Evolutionary conservation across 2,113 vertebrate species (phyloP), one percentile per base, ranked within the genome.

Genomic region (Lepisosteus osseus): DNA sequence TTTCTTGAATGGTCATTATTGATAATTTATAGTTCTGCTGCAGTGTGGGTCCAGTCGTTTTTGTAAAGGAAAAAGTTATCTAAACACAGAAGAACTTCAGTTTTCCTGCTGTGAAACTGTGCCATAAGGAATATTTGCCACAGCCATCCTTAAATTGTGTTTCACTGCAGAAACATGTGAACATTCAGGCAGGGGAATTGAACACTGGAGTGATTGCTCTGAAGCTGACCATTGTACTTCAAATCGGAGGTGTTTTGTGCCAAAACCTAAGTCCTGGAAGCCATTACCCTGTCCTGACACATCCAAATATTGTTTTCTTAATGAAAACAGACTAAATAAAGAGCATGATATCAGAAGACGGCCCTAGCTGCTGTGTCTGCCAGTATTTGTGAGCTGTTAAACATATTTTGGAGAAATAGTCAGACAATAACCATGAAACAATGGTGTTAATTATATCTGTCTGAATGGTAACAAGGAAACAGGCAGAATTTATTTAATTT

Each of bases 291-390:
- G 4, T 59, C n/a, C 56, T 13, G 12, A 13, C 7, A 59, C 56
- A 4, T 59, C 56, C 56, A 59, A 59, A n/a, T 12, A 59, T 59
- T 59, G 56, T n/a, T 12, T 51, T 51, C 56, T 12, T 59, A 12
- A 59, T n/a, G n/a, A 13, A 59, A 59, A 59, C n/a, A 59, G n/a
- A 59, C 56, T n/a, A n/a, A 59, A 59, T 59, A 12, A 59, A 59
- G n/a, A 4, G 11, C 12, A 4, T 59, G 56, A 59, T 59, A 59
- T 4, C 12, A 59, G 3, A 4, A 13, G 12, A 4, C n/a, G n/a
- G 11, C 56, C 11, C 3, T 14, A 8, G 56, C n/a, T 13, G 56
- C 3, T n/a, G 4, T 13, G n/a, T 59, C 56, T 13, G 56, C 56
- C n/a, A 59, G n/a, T 13, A 14, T 13, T 59, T 59, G 56, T n/a